Evolutionary conservation across 2,113 vertebrate genomes (phyloP).

Genomic region (Bos indicus): DNA sequence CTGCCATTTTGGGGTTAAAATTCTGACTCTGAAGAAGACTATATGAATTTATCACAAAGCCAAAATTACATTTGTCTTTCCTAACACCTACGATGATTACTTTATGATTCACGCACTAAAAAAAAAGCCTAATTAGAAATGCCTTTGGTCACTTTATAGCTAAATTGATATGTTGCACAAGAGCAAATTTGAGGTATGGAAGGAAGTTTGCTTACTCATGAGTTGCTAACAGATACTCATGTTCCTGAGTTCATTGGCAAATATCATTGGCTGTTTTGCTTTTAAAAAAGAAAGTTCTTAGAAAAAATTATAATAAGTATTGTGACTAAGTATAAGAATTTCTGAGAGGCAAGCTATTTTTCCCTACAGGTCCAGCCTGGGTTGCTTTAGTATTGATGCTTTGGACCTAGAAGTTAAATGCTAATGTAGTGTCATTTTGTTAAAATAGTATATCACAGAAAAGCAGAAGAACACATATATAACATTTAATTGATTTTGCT

Average conservation of each 20-base stretch:
- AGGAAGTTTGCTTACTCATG: neutral
- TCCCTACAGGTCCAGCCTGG: neutral
- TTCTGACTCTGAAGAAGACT: neutral
- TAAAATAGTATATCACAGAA: neutral
- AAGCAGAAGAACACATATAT: neutral
- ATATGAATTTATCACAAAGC: neutral
- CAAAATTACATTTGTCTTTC: conserved; percentile 23
- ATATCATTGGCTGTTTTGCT: neutral
- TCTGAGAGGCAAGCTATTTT: neutral
- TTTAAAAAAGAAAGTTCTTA: neutral
- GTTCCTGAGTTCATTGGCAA: neutral
- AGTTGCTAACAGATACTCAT: neutral
- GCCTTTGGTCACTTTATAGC: neutral
- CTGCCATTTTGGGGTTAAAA: neutral
- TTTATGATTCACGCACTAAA: conserved; percentile 12
- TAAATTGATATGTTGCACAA: neutral
- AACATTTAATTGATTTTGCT: neutral
- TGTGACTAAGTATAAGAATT: neutral
- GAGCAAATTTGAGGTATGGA: neutral
- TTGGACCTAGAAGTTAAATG: conserved; percentile 16
- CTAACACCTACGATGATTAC: neutral
- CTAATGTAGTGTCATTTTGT: neutral
- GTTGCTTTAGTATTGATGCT: neutral
- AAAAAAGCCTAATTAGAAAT: neutral
- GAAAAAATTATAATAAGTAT: neutral